Base-by-base conservation (phyloP, 1,140 invertebrate species). In the Latrodectus geometricus region DNA sequence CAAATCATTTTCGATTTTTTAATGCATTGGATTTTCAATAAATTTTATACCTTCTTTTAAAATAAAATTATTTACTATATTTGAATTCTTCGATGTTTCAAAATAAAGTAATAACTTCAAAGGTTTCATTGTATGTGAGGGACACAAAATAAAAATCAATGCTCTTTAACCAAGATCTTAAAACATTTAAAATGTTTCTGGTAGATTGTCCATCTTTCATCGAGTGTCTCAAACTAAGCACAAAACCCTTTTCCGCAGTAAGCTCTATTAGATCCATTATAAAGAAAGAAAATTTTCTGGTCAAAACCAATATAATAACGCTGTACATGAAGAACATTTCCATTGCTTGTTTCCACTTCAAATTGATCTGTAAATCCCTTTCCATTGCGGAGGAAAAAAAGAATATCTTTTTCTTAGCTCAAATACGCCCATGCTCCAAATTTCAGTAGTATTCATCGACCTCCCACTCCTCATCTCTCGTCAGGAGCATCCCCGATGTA, bases 1-100 rank as follows among this genome's bases (percentile, higher is more conserved):
- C 11, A 7, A 66, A 17, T 12, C 17, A 20, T n/a, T 66, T 66
- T 66, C 17, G 65, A 20, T 17, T 66, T n/a, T n/a, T 66, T 66
- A n/a, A 66, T 66, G 65, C 65, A 66, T 11, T 66, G 48, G 75
- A 77, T 77, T 61, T 56, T 20, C 52, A 35, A 61, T 23, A 77
- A 77, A 77, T 77, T 74, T 23, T 61, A 5, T 35, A 35, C 5
- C 35, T 35, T 35, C 35, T 35, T 35, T 35, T 1, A 35, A 3
- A 35, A 35, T n/a, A 35, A 35, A 35, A 35, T 35, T 35, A 35
- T 35, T 35, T 35, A 35, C 35, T 35, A 35, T 35, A 3, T 35
- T 5, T 35, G 1, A 35, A 35, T 3, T 35, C 35, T 3, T 35
- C 35, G 35, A 35, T 35, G 35, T 35, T 35, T 5, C 35, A 35